These are phyloP conservation scores for Lerista edwardsae DNA, from an alignment of 2,797 vertebrate genomes.

Conservation along the genomic window DNA sequence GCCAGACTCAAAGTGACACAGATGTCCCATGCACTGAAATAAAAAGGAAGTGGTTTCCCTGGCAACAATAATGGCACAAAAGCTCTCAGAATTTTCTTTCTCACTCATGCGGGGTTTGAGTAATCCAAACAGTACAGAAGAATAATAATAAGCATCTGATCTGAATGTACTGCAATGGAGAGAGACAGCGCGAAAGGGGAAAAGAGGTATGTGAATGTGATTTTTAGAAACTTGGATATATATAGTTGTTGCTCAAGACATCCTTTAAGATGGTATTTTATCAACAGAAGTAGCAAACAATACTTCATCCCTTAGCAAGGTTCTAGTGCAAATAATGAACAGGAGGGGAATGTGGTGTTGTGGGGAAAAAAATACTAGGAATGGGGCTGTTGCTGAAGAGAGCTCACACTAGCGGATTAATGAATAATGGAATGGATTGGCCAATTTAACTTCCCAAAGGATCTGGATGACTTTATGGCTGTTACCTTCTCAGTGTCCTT, in stretches of 20 bases:
- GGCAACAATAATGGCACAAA: constrained; percentile 74
- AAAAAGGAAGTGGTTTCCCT: constrained; percentile 74
- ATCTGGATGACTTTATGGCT: background rate
- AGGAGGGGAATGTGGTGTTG: background rate
- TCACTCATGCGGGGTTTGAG: constrained; percentile 57
- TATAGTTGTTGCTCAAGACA: constrained; percentile 48
- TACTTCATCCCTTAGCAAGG: constrained; percentile 42
- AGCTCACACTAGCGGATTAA: constrained; percentile 25
- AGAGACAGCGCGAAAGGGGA: constrained; percentile 49
- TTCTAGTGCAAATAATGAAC: constrained; percentile 29
- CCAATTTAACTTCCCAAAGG: background rate
- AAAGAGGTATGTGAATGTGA: constrained; percentile 25
- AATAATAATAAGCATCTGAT: constrained; percentile 69
- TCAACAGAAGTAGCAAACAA: constrained; percentile 51
- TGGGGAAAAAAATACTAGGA: background rate
- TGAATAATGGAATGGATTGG: constrained; percentile 3
- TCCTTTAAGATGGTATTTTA: constrained; percentile 47
- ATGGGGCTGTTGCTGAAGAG: background rate
- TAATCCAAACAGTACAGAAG: constrained; percentile 67
- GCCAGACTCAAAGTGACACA: constrained; percentile 62
- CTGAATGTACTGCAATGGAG: constrained; percentile 56
- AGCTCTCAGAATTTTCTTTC: constrained; percentile 68
- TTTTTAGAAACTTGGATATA: constrained; percentile 58
- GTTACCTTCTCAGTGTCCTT: background rate
- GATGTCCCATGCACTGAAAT: constrained; percentile 65